A percentile compares a stretch with the other conserved stretches of the same genome.
Evolutionary conservation across 2,888 invertebrate species (phyloP).

Genomic region (Terebella lapidaria): DNA sequence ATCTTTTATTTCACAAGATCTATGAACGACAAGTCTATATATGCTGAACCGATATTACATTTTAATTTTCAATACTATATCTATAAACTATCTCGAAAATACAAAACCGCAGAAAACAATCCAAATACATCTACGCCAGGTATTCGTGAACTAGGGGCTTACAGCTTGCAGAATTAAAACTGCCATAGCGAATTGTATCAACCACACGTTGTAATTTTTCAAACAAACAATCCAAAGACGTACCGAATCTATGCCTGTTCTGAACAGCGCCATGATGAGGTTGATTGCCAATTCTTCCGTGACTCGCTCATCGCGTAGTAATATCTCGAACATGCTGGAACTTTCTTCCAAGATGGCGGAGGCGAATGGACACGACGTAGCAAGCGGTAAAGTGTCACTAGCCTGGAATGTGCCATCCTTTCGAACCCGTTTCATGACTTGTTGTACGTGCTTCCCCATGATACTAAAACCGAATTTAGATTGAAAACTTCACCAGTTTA

Average conservation of each 20-base stretch:
- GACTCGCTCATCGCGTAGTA: constrained; percentile 13
- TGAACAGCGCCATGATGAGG: constrained; percentile 19
- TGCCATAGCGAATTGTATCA: too few relatives aligned
- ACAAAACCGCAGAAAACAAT: too few relatives aligned
- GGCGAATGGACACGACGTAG: constrained; percentile 4
- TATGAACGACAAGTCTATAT: neutral
- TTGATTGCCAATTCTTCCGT: constrained; percentile 14
- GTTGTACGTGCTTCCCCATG: constrained; percentile 17
- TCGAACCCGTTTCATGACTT: neutral
- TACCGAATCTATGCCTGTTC: constrained; percentile 23
- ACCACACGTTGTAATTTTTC: too few relatives aligned
- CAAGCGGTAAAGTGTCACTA: neutral
- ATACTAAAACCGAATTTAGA: constrained; percentile 11
- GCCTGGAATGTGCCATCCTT: neutral
- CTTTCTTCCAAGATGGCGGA: constrained; percentile 6
- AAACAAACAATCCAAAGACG: constrained; percentile 1
- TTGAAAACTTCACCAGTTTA: too few relatives aligned
- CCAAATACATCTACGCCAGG: too few relatives aligned
- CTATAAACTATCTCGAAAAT: too few relatives aligned
- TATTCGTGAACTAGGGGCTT: too few relatives aligned
- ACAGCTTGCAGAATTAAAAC: too few relatives aligned
- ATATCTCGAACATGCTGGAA: constrained; percentile 14
- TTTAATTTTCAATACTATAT: too few relatives aligned
- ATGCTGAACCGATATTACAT: too few relatives aligned
- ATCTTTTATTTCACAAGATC: neutral